phyloP scores from a whole-genome alignment of 2,113 vertebrate genomes.

The Gasterosteus aculeatus region DNA sequence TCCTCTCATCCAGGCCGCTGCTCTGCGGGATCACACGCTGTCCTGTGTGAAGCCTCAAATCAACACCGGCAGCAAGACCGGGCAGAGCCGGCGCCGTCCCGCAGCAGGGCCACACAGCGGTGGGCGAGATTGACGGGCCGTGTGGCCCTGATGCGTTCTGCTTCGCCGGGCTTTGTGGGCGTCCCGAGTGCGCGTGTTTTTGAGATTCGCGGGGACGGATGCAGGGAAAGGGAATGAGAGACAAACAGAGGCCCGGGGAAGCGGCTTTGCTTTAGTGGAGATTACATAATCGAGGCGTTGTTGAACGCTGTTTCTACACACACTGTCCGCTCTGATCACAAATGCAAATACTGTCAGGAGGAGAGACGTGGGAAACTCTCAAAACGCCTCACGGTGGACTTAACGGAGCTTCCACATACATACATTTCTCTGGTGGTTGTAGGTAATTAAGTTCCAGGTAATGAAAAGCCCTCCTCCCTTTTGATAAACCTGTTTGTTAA shows the following conservation, averaged over 20 bases:
- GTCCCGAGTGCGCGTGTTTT: conserved; percentile 37
- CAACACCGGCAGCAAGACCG: conserved; percentile 62
- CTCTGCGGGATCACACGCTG: conserved; percentile 26
- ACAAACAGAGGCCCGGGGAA: conserved; percentile 39
- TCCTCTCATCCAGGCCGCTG: conserved; percentile 19
- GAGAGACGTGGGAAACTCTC: conserved; percentile 51
- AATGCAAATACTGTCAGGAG: conserved; percentile 69
- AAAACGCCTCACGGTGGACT: conserved; percentile 39
- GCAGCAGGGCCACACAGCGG: conserved; percentile 66
- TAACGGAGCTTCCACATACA: conserved; percentile 28
- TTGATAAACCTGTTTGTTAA: conserved; percentile 39
- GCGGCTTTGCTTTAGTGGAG: conserved; percentile 59
- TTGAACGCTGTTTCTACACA: conserved; percentile 65
- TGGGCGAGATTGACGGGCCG: conserved; percentile 60
- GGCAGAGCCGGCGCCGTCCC: conserved; percentile 47
- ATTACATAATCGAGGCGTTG: conserved; percentile 75
- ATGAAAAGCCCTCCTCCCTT: conserved; percentile 36
- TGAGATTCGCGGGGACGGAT: conserved; percentile 47
- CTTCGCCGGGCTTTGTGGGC: conserved; percentile 49
- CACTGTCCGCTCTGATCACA: conserved; percentile 68
- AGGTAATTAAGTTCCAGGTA: conserved; percentile 60
- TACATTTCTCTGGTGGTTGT: conserved; percentile 35
- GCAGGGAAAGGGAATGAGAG: conserved; percentile 6
- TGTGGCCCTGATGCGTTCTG: conserved; percentile 60
- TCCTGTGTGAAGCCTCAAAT: conserved; percentile 57